phyloP scores from a whole-genome alignment of 2,113 vertebrate species.

The Rostratula benghalensis region DNA sequence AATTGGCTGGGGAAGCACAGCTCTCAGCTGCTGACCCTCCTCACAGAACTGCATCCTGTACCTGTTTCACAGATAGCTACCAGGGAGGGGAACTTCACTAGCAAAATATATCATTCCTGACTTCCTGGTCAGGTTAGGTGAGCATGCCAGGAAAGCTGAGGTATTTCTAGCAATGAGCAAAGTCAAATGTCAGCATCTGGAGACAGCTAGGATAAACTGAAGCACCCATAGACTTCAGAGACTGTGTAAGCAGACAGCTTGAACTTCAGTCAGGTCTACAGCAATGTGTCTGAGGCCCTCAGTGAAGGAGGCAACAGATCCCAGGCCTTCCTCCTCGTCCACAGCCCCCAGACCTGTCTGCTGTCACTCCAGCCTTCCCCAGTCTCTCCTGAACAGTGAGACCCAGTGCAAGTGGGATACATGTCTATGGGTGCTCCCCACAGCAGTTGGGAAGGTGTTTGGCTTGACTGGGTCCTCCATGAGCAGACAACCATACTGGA shows the following conservation, averaged over 20 bases:
- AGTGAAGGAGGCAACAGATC: neutral
- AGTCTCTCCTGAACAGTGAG: neutral
- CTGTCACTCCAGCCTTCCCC: neutral
- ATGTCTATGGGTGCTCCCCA: no score
- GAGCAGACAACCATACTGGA: neutral
- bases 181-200: neutral
- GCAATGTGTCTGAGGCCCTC: neutral
- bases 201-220: neutral
- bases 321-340: neutral
- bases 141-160: neutral
- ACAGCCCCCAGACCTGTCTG: neutral
- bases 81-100: neutral
- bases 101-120: neutral
- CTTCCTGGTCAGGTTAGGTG: neutral
- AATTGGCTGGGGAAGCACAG: neutral
- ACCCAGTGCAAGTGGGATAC: neutral
- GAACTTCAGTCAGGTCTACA: neutral
- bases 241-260: neutral
- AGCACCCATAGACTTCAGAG: neutral
- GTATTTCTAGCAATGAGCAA: neutral
- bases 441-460: neutral
- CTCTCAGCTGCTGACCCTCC: neutral
- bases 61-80: neutral
- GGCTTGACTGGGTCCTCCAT: neutral
- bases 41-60: neutral